These are phyloP conservation scores for Blera fallax DNA, from an alignment of 2,888 invertebrate species.

Conservation along the genomic window DNA sequence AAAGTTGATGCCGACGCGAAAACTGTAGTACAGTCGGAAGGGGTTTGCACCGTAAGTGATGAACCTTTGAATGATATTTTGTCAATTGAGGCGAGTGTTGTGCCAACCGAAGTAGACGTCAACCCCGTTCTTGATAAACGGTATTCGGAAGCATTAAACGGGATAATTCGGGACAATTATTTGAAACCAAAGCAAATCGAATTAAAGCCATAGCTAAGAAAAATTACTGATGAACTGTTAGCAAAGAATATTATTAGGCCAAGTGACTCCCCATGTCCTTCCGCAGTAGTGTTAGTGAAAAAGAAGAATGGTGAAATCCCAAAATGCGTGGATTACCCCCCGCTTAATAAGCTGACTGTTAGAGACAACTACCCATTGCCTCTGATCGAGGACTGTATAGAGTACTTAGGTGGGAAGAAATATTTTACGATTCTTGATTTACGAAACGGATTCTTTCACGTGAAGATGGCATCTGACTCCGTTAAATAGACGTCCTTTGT, in stretches of 20 bases:
- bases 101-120: neutral
- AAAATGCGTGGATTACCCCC: neutral
- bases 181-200: neutral
- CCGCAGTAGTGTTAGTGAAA: slow-evolving; percentile 1
- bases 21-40: neutral
- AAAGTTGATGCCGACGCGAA: neutral
- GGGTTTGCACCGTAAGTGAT: neutral
- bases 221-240: slow-evolving; percentile 36
- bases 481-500: slow-evolving; percentile 43
- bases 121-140: neutral
- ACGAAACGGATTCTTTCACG: slow-evolving; percentile 64
- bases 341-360: neutral
- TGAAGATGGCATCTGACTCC: slow-evolving; percentile 58
- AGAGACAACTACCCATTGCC: slow-evolving; percentile 40
- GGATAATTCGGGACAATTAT: neutral
- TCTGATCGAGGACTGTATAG: slow-evolving; percentile 27
- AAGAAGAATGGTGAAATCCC: neutral
- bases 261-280: slow-evolving; percentile 21
- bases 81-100: neutral
- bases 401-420: neutral
- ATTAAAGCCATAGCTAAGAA: slow-evolving; percentile 17
- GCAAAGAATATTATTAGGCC: slow-evolving; percentile 17
- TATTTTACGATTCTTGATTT: neutral
- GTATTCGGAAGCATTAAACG: neutral
- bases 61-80: neutral